A percentile compares a stretch with the other conserved stretches of the same genome.
Evolutionary conservation across 1,140 invertebrate genomes (phyloP).

Genomic region (Nephila pilipes): DNA sequence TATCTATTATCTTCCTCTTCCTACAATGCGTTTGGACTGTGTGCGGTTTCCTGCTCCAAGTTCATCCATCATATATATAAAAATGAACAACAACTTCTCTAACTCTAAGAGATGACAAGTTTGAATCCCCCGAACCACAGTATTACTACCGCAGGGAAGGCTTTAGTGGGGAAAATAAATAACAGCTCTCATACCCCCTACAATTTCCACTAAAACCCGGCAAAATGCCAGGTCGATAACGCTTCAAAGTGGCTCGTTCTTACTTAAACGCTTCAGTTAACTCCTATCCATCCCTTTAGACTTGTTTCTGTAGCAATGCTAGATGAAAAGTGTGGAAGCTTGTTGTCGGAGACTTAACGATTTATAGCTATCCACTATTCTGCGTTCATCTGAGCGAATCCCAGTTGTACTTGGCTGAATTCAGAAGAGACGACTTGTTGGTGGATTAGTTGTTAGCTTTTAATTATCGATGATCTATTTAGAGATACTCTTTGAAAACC

Average conservation of each 20-base stretch:
- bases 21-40: not conserved
- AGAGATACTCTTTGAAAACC: not conserved
- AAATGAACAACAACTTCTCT: not conserved
- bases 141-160: slow-evolving; percentile 13
- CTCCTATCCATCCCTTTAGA: slow-evolving; percentile 20
- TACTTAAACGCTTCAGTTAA: slow-evolving; percentile 58
- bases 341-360: slow-evolving; percentile 1
- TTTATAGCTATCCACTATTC: not conserved
- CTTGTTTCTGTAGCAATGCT: slow-evolving; percentile 38
- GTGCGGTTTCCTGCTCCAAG: not conserved
- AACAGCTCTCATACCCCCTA: not conserved
- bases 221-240: slow-evolving; percentile 48
- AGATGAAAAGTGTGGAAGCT: slow-evolving; percentile 33
- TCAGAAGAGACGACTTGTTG: not conserved
- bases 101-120: slow-evolving; percentile 32
- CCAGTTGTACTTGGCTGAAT: not conserved
- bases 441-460: slow-evolving; percentile 41
- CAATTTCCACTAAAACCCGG: slow-evolving; percentile 31
- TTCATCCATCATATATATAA: not conserved
- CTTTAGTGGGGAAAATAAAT: slow-evolving; percentile 24
- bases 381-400: not conserved
- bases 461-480: slow-evolving; percentile 27
- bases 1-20: not conserved
- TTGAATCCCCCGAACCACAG: slow-evolving; percentile 13
- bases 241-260: slow-evolving; percentile 12